Base-by-base conservation (phyloP, 2,113 vertebrate species). In the Bucco capensis region DNA sequence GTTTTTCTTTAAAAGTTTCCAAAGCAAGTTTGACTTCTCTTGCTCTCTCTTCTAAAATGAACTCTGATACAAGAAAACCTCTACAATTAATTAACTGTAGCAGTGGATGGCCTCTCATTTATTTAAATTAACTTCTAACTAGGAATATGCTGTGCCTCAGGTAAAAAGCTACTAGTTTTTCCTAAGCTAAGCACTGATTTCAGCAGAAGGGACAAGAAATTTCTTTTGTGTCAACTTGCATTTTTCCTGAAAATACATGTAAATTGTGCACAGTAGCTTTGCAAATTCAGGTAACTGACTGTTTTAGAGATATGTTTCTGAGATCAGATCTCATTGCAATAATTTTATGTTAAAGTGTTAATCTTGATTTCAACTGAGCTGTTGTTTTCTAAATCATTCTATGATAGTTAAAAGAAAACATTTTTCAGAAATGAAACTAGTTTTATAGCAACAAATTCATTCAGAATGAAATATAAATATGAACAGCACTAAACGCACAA, bases 11-110 rank as follows among this genome's bases (percentile, higher is more conserved):
- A 46, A 31, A 60, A 21, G 4, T 75, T 79, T 87, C 30, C 22
- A 84, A 88, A 87, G 18, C 14, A 91, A 57, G 28, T 6, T 19
- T 50, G 4, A 4, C 2, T 74, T 78, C 35, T 80, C 21, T 58
- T 19, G 5, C 3, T 51, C 16, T 66, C 30, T 72, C 11, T 78
- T 64, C 10, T 49, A 18, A 92, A 90, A 79, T 12, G 2, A 83
- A 24, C 5, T 33, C 7, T 64, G 33, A 54, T 76, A 61, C 5
- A 54, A 86, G 25, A 88, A 83, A 93, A 21, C 8, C 14, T 66
- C 74, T 51, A 77, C 16, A 90, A 86, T 58, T 80, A 91, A 77
- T 86, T 92, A 83, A 83, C 54, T 81, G n/a, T 42, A 86, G 22
- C 15, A 53, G n/a, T 72, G 10, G 44, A 84, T 65, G n/a, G 24